A percentile compares a stretch with the other conserved stretches of the same genome.
Evolutionary conservation across 2,797 vertebrate genomes (phyloP).

Genomic region (Pogoniulus pusillus): DNA sequence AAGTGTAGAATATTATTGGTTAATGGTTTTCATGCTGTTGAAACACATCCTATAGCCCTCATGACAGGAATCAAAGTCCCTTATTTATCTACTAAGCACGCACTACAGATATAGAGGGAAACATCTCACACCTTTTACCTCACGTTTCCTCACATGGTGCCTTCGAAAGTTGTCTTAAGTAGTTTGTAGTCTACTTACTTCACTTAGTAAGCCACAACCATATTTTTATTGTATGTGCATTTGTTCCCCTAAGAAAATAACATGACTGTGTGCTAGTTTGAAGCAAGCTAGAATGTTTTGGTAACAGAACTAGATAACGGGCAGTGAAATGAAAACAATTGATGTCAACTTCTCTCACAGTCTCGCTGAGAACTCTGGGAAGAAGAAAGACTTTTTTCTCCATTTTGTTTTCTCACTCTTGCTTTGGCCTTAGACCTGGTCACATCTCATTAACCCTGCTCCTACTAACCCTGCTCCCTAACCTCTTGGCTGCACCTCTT

Average conservation of each 20-base stretch:
- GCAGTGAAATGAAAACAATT: too few relatives aligned
- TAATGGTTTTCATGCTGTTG: constrained; percentile 19
- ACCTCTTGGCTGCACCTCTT: too few relatives aligned
- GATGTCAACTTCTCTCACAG: too few relatives aligned
- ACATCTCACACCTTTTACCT: neutral
- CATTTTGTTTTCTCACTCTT: too few relatives aligned
- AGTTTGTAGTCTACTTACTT: neutral
- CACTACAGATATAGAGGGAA: neutral
- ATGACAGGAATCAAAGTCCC: neutral
- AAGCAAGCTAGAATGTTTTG: too few relatives aligned
- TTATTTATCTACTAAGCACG: neutral
- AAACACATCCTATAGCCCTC: neutral
- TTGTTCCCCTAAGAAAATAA: neutral
- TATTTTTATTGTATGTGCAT: neutral
- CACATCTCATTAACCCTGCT: too few relatives aligned
- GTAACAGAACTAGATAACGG: too few relatives aligned
- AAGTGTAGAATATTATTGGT: neutral
- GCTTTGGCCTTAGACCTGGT: too few relatives aligned
- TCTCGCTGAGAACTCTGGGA: too few relatives aligned
- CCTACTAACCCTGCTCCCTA: too few relatives aligned
- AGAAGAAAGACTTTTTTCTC: too few relatives aligned
- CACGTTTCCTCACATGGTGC: neutral
- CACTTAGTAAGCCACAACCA: neutral
- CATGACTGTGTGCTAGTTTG: too few relatives aligned
- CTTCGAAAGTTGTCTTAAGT: neutral